Percentiles rank a stretch among this genome's conserved stretches.
phyloP scores from a whole-genome alignment of 1,140 invertebrate genomes.

The Lepidotrigona ventralis region DNA sequence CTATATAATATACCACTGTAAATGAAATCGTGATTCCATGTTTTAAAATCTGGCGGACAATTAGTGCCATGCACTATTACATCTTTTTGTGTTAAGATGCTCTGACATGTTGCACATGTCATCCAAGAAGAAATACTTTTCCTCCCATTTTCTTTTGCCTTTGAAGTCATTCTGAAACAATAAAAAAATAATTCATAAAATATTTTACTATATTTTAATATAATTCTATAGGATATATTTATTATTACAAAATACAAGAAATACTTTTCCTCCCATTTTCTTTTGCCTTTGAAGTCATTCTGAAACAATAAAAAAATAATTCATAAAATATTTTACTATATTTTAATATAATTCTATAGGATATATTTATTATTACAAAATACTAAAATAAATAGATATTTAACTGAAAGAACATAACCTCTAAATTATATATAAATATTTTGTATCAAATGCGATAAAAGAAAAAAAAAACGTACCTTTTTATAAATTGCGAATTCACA shows the following conservation, averaged over 20 bases:
- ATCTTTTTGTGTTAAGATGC: slow-evolving; percentile 70
- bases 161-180: slow-evolving; percentile 70
- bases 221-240: not conserved
- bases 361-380: not conserved
- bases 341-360: no score
- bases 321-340: not conserved
- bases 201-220: not conserved
- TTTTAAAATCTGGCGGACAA: slow-evolving; percentile 76
- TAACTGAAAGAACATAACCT: slow-evolving; percentile 23
- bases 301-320: slow-evolving; percentile 4
- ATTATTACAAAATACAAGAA: slow-evolving; percentile 16
- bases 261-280: slow-evolving; percentile 67
- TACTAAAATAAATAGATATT: not conserved
- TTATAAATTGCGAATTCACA: not conserved
- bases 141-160: slow-evolving; percentile 61
- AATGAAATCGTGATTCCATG: slow-evolving; percentile 78
- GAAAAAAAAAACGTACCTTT: not conserved
- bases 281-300: slow-evolving; percentile 71
- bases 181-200: not conserved
- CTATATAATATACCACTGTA: slow-evolving; percentile 73
- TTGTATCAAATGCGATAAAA: no score
- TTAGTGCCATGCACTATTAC: slow-evolving; percentile 64
- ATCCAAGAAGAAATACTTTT: slow-evolving; percentile 67
- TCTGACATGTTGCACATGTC: slow-evolving; percentile 73
- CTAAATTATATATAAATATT: not conserved